A percentile compares a stretch with the other conserved stretches of the same genome.
Conservation (phyloP, 2,113 vertebrate genomes). For the Polypterus senegalus region DNA sequence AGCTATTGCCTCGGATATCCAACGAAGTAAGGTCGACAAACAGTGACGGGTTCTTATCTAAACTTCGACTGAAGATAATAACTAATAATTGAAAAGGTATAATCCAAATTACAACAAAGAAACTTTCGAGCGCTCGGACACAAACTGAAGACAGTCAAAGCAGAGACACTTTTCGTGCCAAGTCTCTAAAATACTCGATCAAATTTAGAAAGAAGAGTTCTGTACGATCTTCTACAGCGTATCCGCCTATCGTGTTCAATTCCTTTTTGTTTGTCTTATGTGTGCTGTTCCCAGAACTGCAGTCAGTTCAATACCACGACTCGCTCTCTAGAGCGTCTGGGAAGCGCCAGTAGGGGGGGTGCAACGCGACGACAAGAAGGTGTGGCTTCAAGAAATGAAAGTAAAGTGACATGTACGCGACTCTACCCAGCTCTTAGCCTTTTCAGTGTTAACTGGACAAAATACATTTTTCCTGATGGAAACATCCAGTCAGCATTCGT, state of each 20-base stretch:
- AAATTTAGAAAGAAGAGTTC: neutral
- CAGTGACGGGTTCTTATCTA: too few relatives aligned
- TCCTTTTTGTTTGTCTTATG: neutral
- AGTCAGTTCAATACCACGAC: neutral
- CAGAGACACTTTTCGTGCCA: neutral
- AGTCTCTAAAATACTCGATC: neutral
- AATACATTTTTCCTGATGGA: neutral
- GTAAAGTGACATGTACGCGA: too few relatives aligned
- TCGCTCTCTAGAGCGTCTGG: neutral
- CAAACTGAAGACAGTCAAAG: neutral
- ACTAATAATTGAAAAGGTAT: too few relatives aligned
- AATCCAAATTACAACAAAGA: too few relatives aligned
- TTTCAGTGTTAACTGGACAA: too few relatives aligned
- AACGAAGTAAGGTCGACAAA: too few relatives aligned
- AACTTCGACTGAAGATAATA: too few relatives aligned
- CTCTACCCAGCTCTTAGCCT: too few relatives aligned
- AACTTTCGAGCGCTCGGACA: too few relatives aligned
- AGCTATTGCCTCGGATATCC: too few relatives aligned
- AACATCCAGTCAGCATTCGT: neutral
- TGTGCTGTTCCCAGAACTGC: neutral
- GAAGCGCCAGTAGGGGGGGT: conserved; percentile 10
- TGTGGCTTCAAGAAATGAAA: too few relatives aligned
- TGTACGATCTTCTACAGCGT: neutral
- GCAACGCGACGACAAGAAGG: neutral
- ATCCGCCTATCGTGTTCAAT: neutral